These are phyloP conservation scores for Horisme vitalbata DNA, from an alignment of 2,888 invertebrate species.

Conservation along the genomic window DNA sequence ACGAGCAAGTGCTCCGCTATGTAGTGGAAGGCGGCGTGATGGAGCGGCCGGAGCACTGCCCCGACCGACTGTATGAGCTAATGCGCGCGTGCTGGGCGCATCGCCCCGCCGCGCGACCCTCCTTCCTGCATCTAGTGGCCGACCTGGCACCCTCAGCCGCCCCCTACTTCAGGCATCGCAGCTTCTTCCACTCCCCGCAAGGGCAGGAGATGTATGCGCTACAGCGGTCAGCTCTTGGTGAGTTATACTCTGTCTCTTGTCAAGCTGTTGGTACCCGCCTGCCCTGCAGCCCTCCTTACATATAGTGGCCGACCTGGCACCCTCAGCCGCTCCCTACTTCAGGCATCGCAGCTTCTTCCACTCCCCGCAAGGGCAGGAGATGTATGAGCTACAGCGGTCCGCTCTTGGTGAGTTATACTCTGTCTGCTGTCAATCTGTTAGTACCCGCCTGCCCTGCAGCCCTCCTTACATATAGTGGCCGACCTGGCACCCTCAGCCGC, in stretches of 20 bases:
- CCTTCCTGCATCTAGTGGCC: conserved; percentile 92
- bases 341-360: conserved; percentile 85
- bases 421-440: too few relatives aligned
- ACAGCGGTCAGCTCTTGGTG: conserved; percentile 58
- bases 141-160: conserved; percentile 87
- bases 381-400: conserved; percentile 69
- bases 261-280: conserved; percentile 95
- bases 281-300: conserved; percentile 92
- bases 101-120: conserved; percentile 89
- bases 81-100: conserved; percentile 98
- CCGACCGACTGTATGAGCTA: conserved; percentile 93
- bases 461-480: conserved; percentile 92
- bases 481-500: conserved; percentile 87
- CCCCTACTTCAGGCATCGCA: conserved; percentile 81
- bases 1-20: conserved; percentile 95
- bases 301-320: conserved; percentile 88
- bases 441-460: conserved; percentile 89
- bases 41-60: conserved; percentile 98
- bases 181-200: conserved; percentile 85
- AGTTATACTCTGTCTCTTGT: too few relatives aligned
- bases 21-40: conserved; percentile 96
- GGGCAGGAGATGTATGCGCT: conserved; percentile 82
- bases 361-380: conserved; percentile 83
- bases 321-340: conserved; percentile 85
- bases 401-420: conserved; percentile 48